Percentiles rank a stretch among this genome's conserved stretches.
phyloP scores from a whole-genome alignment of 2,888 invertebrate genomes.

The Ditula angustiorana region DNA sequence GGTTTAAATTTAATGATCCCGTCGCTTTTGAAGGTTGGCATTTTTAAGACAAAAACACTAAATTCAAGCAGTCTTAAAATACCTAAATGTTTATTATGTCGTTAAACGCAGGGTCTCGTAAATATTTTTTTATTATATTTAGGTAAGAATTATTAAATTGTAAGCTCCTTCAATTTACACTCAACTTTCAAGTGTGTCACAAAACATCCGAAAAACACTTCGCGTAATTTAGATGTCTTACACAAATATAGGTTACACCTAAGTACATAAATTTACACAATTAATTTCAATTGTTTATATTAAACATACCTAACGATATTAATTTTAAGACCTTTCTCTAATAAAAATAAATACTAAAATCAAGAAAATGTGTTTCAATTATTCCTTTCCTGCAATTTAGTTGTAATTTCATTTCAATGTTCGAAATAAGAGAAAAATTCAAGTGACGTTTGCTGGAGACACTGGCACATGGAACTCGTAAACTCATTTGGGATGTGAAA shows the following conservation, averaged over 20 bases:
- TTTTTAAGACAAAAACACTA: constrained; percentile 18
- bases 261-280: not conserved
- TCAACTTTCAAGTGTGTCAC: not conserved
- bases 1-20: constrained; percentile 9
- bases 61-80: constrained; percentile 22
- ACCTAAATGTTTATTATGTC: constrained; percentile 32
- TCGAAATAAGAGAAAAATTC: constrained; percentile 14
- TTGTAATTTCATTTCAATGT: too few species aligned
- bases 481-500: constrained; percentile 25
- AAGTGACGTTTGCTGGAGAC: constrained; percentile 19
- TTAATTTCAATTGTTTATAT: not conserved
- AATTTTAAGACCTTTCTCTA: too few species aligned
- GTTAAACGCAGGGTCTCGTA: constrained; percentile 9
- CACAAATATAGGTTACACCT: not conserved
- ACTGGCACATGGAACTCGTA: constrained; percentile 11
- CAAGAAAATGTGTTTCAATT: too few species aligned
- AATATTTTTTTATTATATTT: not conserved
- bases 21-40: not conserved
- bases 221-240: not conserved
- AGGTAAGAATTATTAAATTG: not conserved
- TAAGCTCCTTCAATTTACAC: not conserved
- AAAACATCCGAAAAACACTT: constrained; percentile 1
- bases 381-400: too few species aligned
- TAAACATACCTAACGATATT: not conserved
- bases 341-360: too few species aligned